Evolutionary conservation across 2,888 invertebrate species (phyloP), one percentile per base, ranked within the genome.

Genomic region (Epinotia demarniana): DNA sequence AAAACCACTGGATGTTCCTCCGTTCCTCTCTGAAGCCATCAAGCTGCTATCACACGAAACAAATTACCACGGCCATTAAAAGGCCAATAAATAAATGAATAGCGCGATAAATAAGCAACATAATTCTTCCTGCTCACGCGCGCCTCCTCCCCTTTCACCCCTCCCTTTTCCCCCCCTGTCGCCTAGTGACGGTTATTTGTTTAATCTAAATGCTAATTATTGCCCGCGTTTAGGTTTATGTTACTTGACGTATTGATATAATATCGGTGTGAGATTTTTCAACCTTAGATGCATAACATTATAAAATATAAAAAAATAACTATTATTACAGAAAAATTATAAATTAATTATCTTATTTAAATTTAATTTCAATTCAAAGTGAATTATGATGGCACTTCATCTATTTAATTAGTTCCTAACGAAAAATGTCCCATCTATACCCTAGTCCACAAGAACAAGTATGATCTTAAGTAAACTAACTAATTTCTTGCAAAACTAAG

Each of bases 151-250:
- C n/a, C 53, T n/a, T n/a, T 53, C 53, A 39, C 16, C 16, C 53
- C 8, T 8, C 53, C n/a, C 16, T 8, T n/a, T 8, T n/a, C 0
- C 57, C 62, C 19, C 57, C 57, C 23, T 33, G n/a, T 33, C 39
- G 18, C 68, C 74, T 33, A 49, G 68, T 62, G 63, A 18, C 88
- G 87, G 88, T 90, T 90, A 90, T 91, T 90, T 91, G 90, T 91
- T 90, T 91, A 90, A 91, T 91, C 91, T 91, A 91, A 91, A 91
- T 91, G 91, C 91, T 91, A 91, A 91, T 91, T 89, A 87, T 82
- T 80, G 81, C 76, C 60, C 63, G 63, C 61, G 19, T 62, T 53
- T 43, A 80, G 78, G 53, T n/a, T n/a, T 53, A 53, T 53, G n/a
- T n/a, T 1, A 53, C 53, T 53, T 53, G 16, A n/a, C 53, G 53